Conservation (phyloP, 2,888 invertebrate species). For the Oxytorus armatus region DNA sequence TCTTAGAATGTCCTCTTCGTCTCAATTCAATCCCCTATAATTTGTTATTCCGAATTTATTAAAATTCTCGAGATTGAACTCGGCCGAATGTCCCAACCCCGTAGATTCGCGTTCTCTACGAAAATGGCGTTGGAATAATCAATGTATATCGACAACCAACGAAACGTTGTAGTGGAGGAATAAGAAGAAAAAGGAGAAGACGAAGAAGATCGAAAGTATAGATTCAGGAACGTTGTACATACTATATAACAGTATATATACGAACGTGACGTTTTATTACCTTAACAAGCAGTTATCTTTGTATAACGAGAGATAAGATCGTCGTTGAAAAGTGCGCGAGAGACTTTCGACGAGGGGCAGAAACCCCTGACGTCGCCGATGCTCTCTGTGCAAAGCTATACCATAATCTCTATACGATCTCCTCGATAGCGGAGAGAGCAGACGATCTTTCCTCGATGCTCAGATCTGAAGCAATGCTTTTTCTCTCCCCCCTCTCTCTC, state of each 20-base stretch:
- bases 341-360: conserved; percentile 56
- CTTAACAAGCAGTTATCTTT: conserved; percentile 67
- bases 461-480: conserved; percentile 12
- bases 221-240: conserved; percentile 51
- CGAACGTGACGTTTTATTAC: conserved; percentile 67
- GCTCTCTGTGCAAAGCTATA: conserved; percentile 39
- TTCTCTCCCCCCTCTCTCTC: neutral
- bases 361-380: conserved; percentile 57
- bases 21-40: neutral
- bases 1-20: conserved; percentile 2
- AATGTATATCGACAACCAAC: conserved; percentile 58
- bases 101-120: conserved; percentile 2
- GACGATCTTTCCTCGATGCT: conserved; percentile 26
- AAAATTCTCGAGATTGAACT: conserved; percentile 6
- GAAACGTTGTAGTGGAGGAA: conserved; percentile 28
- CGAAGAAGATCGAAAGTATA: conserved; percentile 48
- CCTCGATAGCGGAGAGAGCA: conserved; percentile 34
- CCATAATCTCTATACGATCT: conserved; percentile 60
- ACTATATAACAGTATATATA: conserved; percentile 29
- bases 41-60: conserved; percentile 1
- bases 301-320: conserved; percentile 67
- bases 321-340: conserved; percentile 62
- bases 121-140: conserved; percentile 46
- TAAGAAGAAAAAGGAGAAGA: conserved; percentile 33
- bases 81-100: neutral